These are phyloP conservation scores for Sebastes vulpes DNA, from an alignment of 2,797 vertebrate species.

Conservation along the genomic window DNA sequence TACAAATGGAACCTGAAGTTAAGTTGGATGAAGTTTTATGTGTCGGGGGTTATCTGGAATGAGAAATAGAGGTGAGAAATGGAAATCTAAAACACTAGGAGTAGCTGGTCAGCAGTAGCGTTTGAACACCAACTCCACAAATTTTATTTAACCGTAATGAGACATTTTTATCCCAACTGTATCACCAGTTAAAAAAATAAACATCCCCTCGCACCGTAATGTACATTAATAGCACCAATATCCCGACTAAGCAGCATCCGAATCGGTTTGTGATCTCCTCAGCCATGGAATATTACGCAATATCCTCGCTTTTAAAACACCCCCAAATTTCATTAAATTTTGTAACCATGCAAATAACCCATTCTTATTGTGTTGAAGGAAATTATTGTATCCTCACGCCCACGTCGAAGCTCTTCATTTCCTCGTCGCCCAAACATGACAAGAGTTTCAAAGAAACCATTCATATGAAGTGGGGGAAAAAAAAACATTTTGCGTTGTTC, in stretches of 20 bases:
- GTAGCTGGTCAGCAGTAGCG: neutral
- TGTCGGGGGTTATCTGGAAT: neutral
- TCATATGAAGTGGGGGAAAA: neutral
- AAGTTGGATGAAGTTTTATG: neutral
- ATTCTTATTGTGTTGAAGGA: constrained; percentile 32
- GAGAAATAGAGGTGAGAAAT: neutral
- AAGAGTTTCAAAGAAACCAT: constrained; percentile 25
- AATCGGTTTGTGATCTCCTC: constrained; percentile 10
- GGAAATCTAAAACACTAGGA: neutral
- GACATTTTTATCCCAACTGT: neutral
- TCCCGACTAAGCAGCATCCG: neutral
- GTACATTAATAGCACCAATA: neutral
- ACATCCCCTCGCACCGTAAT: neutral
- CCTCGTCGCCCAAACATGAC: constrained; percentile 15
- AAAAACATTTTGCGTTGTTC: neutral
- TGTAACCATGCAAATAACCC: constrained; percentile 18
- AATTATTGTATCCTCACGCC: constrained; percentile 40
- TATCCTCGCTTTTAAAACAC: neutral
- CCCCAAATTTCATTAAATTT: constrained; percentile 10
- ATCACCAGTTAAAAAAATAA: neutral
- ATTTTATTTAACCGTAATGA: neutral
- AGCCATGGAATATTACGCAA: neutral
- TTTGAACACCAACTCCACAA: neutral
- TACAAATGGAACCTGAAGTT: neutral
- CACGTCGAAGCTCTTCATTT: constrained; percentile 34